These are phyloP conservation scores for Probaryconus sp. DNA, from an alignment of 1,140 invertebrate species.

Conservation along the genomic window DNA sequence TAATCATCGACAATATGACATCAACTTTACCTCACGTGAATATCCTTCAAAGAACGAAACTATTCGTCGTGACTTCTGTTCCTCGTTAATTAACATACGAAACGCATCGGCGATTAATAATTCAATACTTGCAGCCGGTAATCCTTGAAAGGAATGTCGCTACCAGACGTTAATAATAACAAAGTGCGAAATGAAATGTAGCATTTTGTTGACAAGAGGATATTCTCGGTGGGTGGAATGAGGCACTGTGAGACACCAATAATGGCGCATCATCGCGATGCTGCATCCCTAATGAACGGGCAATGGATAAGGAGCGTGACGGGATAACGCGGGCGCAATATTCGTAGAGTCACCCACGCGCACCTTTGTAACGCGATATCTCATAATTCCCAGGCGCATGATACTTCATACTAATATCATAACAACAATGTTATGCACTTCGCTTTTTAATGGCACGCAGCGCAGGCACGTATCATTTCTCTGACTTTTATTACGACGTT, in stretches of 20 bases:
- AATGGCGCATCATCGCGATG: conserved; percentile 42
- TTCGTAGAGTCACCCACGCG: conserved; percentile 39
- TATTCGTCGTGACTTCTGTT: too few relatives aligned
- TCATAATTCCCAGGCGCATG: conserved; percentile 10
- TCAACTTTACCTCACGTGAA: too few relatives aligned
- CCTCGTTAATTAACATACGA: too few relatives aligned
- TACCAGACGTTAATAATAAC: conserved; percentile 6
- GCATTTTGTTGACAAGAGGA: conserved; percentile 43
- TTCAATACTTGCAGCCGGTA: neutral
- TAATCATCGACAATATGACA: too few relatives aligned
- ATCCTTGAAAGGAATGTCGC: conserved; percentile 11
- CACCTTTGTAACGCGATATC: conserved; percentile 32
- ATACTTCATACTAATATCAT: conserved; percentile 10
- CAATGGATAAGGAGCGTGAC: conserved; percentile 49
- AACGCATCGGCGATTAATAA: too few relatives aligned
- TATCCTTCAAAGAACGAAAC: too few relatives aligned
- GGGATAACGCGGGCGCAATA: conserved; percentile 26
- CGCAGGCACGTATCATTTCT: too few relatives aligned
- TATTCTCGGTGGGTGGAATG: conserved; percentile 41
- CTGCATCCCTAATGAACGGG: conserved; percentile 48
- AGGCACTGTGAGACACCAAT: conserved; percentile 36
- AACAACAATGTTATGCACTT: neutral
- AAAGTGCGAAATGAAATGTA: conserved; percentile 28
- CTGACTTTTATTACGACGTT: neutral
- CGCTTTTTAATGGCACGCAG: too few relatives aligned